Evolutionary conservation across 2,888 invertebrate genomes (phyloP).

Genomic region (Brachyptera risi): DNA sequence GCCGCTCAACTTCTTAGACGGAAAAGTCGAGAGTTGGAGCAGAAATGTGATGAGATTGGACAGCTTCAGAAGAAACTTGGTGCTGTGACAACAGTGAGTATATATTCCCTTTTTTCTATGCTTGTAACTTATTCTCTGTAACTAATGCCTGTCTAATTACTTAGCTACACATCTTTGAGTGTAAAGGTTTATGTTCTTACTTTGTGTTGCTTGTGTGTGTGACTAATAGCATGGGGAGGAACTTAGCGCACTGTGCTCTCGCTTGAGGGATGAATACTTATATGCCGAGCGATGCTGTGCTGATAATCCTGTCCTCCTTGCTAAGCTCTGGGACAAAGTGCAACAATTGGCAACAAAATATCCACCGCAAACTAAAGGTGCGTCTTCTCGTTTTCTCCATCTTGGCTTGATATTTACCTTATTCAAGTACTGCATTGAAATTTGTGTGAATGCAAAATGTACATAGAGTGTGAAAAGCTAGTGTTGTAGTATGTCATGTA

Average conservation of each 20-base stretch:
- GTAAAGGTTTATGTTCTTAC: too few species aligned
- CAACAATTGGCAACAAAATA: constrained; percentile 45
- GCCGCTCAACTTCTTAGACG: constrained; percentile 22
- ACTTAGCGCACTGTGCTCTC: constrained; percentile 44
- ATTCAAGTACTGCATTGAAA: too few species aligned
- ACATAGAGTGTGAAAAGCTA: too few species aligned
- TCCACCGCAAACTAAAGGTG: constrained; percentile 36
- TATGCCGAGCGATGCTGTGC: constrained; percentile 36
- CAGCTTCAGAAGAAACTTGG: constrained; percentile 49
- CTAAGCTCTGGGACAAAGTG: constrained; percentile 49
- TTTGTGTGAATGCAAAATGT: too few species aligned
- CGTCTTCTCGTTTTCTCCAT: constrained; percentile 4
- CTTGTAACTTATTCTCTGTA: constrained; percentile 12
- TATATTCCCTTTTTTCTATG: not conserved
- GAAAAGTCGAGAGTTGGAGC: constrained; percentile 39
- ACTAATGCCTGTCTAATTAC: not conserved
- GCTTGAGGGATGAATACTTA: constrained; percentile 37
- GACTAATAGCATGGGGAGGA: constrained; percentile 62
- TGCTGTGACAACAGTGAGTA: constrained; percentile 24
- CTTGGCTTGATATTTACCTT: not conserved
- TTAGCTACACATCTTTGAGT: too few species aligned
- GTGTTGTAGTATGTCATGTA: too few species aligned
- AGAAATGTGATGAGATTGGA: constrained; percentile 46
- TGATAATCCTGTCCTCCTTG: constrained; percentile 35
- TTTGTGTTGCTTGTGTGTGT: constrained; percentile 38